Evolutionary conservation across 2,888 invertebrate genomes (phyloP).

Genomic region (Eustalomyia histrio): DNA sequence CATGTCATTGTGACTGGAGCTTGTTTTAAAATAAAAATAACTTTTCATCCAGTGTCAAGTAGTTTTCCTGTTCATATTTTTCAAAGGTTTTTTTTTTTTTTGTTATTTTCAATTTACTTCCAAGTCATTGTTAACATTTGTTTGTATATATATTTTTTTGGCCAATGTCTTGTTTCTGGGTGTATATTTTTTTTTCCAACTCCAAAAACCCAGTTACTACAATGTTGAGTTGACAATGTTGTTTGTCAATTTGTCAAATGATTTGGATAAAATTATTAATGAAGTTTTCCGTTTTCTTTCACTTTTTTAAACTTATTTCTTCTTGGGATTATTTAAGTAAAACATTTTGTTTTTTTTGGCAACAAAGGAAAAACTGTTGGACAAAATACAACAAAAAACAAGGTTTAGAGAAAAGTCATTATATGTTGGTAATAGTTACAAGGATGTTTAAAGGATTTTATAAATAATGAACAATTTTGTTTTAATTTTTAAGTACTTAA

Average conservation of each 20-base stretch:
- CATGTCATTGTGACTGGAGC: neutral
- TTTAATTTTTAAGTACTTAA: no score
- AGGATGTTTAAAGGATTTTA: neutral
- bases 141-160: neutral
- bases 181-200: neutral
- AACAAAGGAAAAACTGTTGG: neutral
- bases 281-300: conserved; percentile 42
- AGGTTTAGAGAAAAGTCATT: neutral
- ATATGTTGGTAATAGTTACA: neutral
- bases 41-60: conserved; percentile 49
- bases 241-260: conserved; percentile 64
- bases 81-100: conserved; percentile 25
- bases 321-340: neutral
- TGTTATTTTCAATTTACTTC: conserved; percentile 9
- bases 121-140: conserved; percentile 50
- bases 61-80: conserved; percentile 55
- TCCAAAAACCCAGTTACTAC: neutral
- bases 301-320: neutral
- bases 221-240: conserved; percentile 49
- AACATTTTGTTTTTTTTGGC: neutral
- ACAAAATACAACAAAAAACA: neutral
- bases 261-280: conserved; percentile 63
- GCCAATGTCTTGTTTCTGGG: conserved; percentile 17
- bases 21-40: conserved; percentile 13
- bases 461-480: neutral